A percentile compares a stretch with the other conserved stretches of the same genome.
Conservation (phyloP, 1,140 invertebrate species). For the Apis florea region DNA sequence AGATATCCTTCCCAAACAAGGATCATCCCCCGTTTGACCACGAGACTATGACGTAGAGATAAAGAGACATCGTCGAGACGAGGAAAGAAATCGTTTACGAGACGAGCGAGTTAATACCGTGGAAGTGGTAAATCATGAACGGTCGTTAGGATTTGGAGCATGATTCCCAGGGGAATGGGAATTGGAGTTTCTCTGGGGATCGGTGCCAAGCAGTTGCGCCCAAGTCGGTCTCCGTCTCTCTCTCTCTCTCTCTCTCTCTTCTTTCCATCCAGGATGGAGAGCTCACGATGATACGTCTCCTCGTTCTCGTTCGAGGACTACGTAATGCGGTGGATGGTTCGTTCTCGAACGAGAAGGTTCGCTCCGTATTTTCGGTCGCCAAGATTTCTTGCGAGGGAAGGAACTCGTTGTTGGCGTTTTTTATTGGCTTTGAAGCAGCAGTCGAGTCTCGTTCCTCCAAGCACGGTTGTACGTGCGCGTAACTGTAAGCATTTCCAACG, state of each 20-base stretch:
- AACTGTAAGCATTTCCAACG: not conserved
- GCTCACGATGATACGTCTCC: constrained; percentile 45
- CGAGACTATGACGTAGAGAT: not conserved
- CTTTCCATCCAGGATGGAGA: too few species aligned
- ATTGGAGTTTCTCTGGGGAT: constrained; percentile 9
- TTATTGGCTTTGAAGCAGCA: constrained; percentile 9
- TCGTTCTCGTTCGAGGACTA: constrained; percentile 37
- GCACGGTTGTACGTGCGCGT: not conserved
- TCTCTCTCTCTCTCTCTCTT: not conserved
- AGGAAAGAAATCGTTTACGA: constrained; percentile 5
- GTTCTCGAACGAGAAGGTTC: too few species aligned
- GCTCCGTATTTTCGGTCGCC: constrained; percentile 32
- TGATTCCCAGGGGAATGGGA: not conserved
- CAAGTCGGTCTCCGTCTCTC: not conserved
- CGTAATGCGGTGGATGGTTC: constrained; percentile 22
- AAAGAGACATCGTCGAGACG: not conserved
- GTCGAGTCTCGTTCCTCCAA: not conserved
- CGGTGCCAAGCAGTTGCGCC: constrained; percentile 34
- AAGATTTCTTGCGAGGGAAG: constrained; percentile 31
- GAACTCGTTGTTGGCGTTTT: constrained; percentile 8
- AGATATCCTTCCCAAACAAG: not conserved
- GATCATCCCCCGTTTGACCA: not conserved
- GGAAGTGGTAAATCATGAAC: constrained; percentile 37
- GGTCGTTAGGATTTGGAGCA: constrained; percentile 48
- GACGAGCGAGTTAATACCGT: not conserved